These are phyloP conservation scores for Thamnaconus septentrionalis DNA, from an alignment of 2,113 vertebrate species.

Conservation along the genomic window DNA sequence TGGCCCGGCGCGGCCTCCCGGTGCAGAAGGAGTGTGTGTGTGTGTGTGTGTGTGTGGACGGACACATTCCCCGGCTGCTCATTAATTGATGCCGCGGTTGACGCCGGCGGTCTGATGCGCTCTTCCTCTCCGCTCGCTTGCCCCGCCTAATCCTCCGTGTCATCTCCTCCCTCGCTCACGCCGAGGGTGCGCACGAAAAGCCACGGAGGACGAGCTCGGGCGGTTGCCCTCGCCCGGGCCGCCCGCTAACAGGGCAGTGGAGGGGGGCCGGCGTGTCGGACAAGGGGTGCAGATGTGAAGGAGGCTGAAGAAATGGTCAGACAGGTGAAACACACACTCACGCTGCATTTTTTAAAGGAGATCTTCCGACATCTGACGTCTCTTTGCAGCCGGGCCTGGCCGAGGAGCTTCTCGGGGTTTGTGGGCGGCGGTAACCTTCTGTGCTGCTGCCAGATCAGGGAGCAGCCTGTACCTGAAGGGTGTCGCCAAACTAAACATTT, in stretches of 20 bases:
- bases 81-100: slow-evolving; percentile 71
- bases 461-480: slow-evolving; percentile 31
- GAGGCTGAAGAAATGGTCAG: slow-evolving; percentile 20
- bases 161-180: slow-evolving; percentile 27
- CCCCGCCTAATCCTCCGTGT: slow-evolving; percentile 27
- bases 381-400: too few species aligned
- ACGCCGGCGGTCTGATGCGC: slow-evolving; percentile 66
- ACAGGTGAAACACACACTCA: slow-evolving; percentile 15
- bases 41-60: slow-evolving; percentile 61
- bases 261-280: slow-evolving; percentile 23
- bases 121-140: slow-evolving; percentile 37
- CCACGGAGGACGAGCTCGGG: slow-evolving; percentile 28
- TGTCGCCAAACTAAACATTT: slow-evolving; percentile 25
- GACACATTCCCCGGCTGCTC: slow-evolving; percentile 63
- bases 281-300: slow-evolving; percentile 34
- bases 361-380: too few species aligned
- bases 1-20: slow-evolving; percentile 38
- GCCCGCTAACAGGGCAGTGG: slow-evolving; percentile 21
- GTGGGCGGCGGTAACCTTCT: slow-evolving; percentile 30
- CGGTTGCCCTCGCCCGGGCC: slow-evolving; percentile 29
- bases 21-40: slow-evolving; percentile 16
- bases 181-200: slow-evolving; percentile 23
- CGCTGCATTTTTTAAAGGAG: too few species aligned
- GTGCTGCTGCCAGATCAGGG: slow-evolving; percentile 37
- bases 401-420: not conserved